Percentiles rank a stretch among this genome's conserved stretches.
These are phyloP conservation scores for Sorex fumeus DNA, from an alignment of 2,113 vertebrate genomes.

Conservation along the genomic window DNA sequence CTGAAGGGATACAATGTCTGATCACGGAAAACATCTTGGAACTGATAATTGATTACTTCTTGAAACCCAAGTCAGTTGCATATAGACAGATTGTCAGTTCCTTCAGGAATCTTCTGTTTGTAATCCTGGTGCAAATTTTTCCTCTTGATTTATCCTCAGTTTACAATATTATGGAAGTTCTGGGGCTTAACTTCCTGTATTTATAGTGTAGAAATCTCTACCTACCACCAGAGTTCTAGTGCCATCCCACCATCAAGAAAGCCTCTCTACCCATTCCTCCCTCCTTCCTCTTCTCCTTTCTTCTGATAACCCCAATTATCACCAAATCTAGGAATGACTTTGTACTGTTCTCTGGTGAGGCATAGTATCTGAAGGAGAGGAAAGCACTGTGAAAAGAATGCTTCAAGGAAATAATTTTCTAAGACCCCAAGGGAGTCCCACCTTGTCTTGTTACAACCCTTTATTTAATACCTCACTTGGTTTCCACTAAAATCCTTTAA, in stretches of 20 bases:
- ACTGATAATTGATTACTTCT: constrained; percentile 49
- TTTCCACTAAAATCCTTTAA: not conserved
- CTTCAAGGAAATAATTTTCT: not conserved
- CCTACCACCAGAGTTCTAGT: too few relatives aligned
- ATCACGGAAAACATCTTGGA: constrained; percentile 24
- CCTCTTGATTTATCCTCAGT: too few relatives aligned
- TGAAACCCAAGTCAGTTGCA: constrained; percentile 34
- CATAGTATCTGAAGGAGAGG: not conserved
- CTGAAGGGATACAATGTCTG: not conserved
- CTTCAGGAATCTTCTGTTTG: constrained; percentile 30
- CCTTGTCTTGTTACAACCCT: not conserved
- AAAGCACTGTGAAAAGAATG: not conserved
- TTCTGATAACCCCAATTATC: too few relatives aligned
- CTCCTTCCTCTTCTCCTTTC: too few relatives aligned
- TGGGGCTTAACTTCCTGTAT: too few relatives aligned
- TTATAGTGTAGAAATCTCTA: too few relatives aligned
- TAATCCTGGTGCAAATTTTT: not conserved
- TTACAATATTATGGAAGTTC: too few relatives aligned
- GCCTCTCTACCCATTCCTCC: too few relatives aligned
- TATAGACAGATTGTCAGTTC: not conserved
- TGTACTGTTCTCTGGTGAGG: not conserved
- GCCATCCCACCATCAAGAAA: too few relatives aligned
- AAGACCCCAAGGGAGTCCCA: not conserved
- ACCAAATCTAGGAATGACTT: too few relatives aligned
- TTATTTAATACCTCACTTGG: not conserved